Percentiles rank a stretch among this genome's conserved stretches.
Evolutionary conservation across 2,888 invertebrate genomes (phyloP).

Genomic region (Acanthosepion lycidas): DNA sequence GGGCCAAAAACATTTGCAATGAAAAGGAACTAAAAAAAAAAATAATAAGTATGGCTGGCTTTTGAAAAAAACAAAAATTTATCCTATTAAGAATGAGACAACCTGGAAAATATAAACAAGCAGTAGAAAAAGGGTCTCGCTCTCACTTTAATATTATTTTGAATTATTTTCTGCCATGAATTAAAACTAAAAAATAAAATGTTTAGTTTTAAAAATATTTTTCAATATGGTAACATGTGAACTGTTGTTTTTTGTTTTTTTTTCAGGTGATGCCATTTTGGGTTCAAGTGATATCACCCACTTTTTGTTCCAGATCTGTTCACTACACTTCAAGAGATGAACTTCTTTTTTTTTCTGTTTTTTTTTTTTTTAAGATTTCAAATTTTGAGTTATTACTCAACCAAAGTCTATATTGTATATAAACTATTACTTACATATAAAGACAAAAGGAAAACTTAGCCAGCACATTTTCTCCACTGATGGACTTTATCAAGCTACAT

Average conservation of each 20-base stretch:
- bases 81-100: no score
- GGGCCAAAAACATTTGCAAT: no score
- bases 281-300: neutral
- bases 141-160: neutral
- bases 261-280: neutral
- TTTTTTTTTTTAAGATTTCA: no score
- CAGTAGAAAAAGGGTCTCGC: neutral
- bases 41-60: no score
- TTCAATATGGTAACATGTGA: neutral
- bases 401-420: no score
- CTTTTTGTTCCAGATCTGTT: neutral
- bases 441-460: no score
- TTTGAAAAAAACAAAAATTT: no score
- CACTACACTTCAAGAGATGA: constrained; percentile 3
- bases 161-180: neutral
- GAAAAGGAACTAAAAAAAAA: no score
- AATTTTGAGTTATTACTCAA: no score
- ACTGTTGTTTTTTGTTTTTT: neutral
- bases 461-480: no score
- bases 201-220: neutral
- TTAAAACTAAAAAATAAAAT: neutral
- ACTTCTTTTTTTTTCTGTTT: neutral
- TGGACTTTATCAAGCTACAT: no score
- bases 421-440: no score
- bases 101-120: neutral